These are phyloP conservation scores for Olivierus martensii DNA, from an alignment of 1,140 invertebrate genomes.

Conservation along the genomic window DNA sequence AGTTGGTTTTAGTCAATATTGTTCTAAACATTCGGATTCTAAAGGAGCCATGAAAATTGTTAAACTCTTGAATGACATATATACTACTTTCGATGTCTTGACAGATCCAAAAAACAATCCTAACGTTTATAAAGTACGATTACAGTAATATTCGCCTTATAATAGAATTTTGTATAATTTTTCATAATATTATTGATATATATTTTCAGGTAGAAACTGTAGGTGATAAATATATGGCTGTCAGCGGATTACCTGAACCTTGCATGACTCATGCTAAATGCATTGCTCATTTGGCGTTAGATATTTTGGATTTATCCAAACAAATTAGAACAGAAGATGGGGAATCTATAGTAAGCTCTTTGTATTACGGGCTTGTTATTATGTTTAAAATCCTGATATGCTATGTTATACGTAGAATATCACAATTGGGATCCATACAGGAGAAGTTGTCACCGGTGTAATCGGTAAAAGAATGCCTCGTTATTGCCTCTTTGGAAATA, in stretches of 20 bases:
- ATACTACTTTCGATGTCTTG: conserved; percentile 78
- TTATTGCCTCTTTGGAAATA: conserved; percentile 96
- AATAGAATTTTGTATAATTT: too few relatives aligned
- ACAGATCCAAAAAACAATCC: conserved; percentile 82
- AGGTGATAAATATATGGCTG: conserved; percentile 98
- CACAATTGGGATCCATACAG: conserved; percentile 90
- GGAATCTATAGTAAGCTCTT: conserved; percentile 69
- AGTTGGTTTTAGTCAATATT: conserved; percentile 79
- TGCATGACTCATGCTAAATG: conserved; percentile 81
- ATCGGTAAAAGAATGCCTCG: conserved; percentile 93
- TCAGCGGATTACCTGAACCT: conserved; percentile 87
- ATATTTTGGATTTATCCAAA: conserved; percentile 88
- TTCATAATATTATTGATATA: not conserved
- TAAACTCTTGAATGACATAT: conserved; percentile 76
- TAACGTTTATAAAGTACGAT: conserved; percentile 82
- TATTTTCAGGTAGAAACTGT: conserved; percentile 87
- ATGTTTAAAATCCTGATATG: not conserved
- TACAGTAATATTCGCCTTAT: too few relatives aligned
- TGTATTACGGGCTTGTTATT: not conserved
- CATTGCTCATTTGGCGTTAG: conserved; percentile 79
- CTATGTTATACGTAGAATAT: conserved; percentile 48
- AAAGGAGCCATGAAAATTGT: conserved; percentile 87
- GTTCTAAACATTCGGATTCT: conserved; percentile 61
- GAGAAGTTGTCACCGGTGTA: conserved; percentile 90
- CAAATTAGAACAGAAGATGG: conserved; percentile 67